These are phyloP conservation scores for Acleris holmiana DNA, from an alignment of 2,888 invertebrate genomes.

Conservation along the genomic window DNA sequence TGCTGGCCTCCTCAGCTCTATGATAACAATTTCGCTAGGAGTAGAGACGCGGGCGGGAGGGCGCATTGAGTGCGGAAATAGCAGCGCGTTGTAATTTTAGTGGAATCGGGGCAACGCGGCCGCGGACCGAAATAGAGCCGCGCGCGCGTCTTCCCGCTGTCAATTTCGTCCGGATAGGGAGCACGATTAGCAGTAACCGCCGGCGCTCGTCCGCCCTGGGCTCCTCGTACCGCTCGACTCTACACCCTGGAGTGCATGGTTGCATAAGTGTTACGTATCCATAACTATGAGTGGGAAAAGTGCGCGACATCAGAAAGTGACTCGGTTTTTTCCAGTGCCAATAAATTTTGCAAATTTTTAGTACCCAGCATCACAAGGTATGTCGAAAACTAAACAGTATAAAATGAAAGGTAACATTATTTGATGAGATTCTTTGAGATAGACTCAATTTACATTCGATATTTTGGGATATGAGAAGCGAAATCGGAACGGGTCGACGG, in stretches of 20 bases:
- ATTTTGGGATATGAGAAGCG: constrained; percentile 79
- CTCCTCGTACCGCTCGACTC: constrained; percentile 45
- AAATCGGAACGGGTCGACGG: constrained; percentile 65
- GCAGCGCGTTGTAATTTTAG: constrained; percentile 82
- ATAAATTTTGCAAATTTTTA: neutral
- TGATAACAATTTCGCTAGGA: constrained; percentile 60
- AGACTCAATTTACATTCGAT: constrained; percentile 61
- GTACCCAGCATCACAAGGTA: neutral
- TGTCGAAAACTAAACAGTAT: neutral
- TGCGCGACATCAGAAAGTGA: constrained; percentile 45
- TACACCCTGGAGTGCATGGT: constrained; percentile 47
- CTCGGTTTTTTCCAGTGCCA: constrained; percentile 42
- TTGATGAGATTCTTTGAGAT: constrained; percentile 17
- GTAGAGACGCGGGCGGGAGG: constrained; percentile 63
- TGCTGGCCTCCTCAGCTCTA: constrained; percentile 1
- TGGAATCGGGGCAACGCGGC: constrained; percentile 83
- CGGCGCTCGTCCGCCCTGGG: constrained; percentile 43
- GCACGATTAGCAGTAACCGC: constrained; percentile 67
- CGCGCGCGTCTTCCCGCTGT: constrained; percentile 75
- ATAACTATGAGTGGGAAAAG: constrained; percentile 46
- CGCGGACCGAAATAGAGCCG: constrained; percentile 80
- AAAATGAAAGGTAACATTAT: neutral
- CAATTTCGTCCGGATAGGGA: constrained; percentile 82
- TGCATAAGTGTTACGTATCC: constrained; percentile 57
- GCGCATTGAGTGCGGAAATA: constrained; percentile 81